phyloP scores from a whole-genome alignment of 2,113 vertebrate genomes.

The Montifringilla adamsi region DNA sequence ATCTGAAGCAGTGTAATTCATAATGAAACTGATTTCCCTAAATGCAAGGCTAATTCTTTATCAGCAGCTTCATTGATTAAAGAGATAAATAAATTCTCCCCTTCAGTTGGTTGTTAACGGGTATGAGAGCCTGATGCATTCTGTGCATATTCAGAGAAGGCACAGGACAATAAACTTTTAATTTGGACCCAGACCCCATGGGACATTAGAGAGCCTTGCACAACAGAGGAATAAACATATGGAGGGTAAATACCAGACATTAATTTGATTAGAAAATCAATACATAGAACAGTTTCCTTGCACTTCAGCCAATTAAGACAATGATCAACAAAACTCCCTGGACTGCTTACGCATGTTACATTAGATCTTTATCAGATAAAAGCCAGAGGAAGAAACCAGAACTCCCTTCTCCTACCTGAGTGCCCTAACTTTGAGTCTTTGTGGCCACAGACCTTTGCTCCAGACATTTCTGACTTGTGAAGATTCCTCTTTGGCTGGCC shows the following conservation, averaged over 20 bases:
- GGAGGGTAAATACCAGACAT: neutral
- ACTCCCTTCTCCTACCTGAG: neutral
- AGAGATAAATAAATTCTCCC: neutral
- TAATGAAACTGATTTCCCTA: neutral
- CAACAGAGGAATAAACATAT: neutral
- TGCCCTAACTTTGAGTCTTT: neutral
- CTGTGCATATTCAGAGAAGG: neutral
- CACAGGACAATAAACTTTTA: neutral
- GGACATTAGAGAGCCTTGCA: neutral
- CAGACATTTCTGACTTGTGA: neutral
- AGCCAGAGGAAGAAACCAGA: neutral
- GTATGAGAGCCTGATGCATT: neutral
- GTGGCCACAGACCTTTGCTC: neutral
- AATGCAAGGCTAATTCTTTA: neutral
- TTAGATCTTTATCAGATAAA: slow-evolving; percentile 3
- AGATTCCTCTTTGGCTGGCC: neutral
- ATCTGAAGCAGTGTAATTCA: neutral
- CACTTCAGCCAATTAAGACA: slow-evolving; percentile 36
- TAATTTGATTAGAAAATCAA: slow-evolving; percentile 53
- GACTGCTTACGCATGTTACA: neutral
- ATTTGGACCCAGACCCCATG: neutral
- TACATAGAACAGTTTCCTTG: slow-evolving; percentile 7
- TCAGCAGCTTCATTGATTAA: neutral
- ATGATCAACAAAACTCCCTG: neutral
- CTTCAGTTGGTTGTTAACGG: neutral